Evolutionary conservation across 2,888 invertebrate genomes (phyloP).

Genomic region (Linnaemya tessellans): DNA sequence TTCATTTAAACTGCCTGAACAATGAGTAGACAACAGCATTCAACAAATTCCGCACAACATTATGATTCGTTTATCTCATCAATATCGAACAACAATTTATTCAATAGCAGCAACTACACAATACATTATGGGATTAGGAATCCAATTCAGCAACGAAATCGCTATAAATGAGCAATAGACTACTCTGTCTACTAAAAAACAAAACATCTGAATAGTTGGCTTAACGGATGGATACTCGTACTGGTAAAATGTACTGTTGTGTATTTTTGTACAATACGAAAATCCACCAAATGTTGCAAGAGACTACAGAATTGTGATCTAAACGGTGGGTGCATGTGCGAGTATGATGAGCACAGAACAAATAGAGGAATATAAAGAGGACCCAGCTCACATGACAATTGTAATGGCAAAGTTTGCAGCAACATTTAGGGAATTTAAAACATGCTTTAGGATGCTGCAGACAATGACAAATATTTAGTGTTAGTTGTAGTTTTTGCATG

Average conservation of each 20-base stretch:
- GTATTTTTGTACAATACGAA: slow-evolving; percentile 42
- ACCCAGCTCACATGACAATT: slow-evolving; percentile 20
- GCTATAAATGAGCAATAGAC: slow-evolving; percentile 64
- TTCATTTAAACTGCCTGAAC: slow-evolving; percentile 41
- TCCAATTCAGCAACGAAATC: slow-evolving; percentile 66
- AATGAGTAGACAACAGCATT: slow-evolving; percentile 48
- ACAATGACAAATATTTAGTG: slow-evolving; percentile 45
- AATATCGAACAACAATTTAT: slow-evolving; percentile 24
- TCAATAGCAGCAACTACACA: slow-evolving; percentile 39
- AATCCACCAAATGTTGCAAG: slow-evolving; percentile 53
- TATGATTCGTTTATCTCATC: slow-evolving; percentile 21
- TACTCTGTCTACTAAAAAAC: slow-evolving; percentile 48
- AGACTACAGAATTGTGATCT: slow-evolving; percentile 14
- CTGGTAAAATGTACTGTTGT: not conserved
- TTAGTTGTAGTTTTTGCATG: slow-evolving; percentile 15
- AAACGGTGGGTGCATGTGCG: slow-evolving; percentile 7
- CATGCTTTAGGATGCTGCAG: slow-evolving; percentile 33
- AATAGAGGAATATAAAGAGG: slow-evolving; percentile 8
- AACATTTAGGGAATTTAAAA: slow-evolving; percentile 39
- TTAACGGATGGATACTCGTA: slow-evolving; percentile 15
- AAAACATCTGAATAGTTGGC: slow-evolving; percentile 29
- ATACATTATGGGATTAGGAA: slow-evolving; percentile 64
- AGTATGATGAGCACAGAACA: not conserved
- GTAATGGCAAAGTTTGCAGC: not conserved
- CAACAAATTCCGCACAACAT: slow-evolving; percentile 52